Base-by-base conservation (phyloP, 2,888 invertebrate genomes). In the Drosophila yooni region DNA sequence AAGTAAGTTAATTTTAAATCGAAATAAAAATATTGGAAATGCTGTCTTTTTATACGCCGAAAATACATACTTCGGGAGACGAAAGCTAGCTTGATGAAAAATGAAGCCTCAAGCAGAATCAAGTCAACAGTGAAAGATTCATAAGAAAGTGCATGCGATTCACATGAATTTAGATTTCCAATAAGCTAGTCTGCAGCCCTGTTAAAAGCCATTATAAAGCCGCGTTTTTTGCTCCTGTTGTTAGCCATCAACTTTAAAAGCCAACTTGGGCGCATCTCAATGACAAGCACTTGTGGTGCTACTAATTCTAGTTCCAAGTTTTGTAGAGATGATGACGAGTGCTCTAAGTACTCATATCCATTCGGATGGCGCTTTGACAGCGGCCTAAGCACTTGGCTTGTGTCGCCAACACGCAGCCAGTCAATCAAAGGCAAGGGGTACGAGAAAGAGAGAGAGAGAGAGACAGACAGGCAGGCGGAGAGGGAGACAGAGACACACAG, bases 341-440 rank as follows among this genome's bases (percentile, higher is more conserved):
- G 63, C 40, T 63, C 59, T 59, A 57, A 74, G 70, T 59, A 63
- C 70, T 70, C 63, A 75, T 70, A 74, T 75, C 69, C 74, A 69
- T 69, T 62, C 46, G 54, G 59, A 56, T 74, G 62, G 62, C 33
- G 56, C 69, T 74, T 74, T 74, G 74, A 74, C 61, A 74, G 59
- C 79, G 50, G 82, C 79, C 85, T 82, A 68, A 76, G 82, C 82
- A 79, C 81, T 81, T 82, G 79, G 73, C 74, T 70, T 53, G 76
- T 61, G 87, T 83, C 82, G 86, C 59, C 58, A 77, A 78, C 82
- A 82, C 74, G 74, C 81, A 76, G 52, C 61, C 67, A 57, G 71
- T 76, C 72, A 76, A 76, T 76, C 76, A 76, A 75, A 59, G 40
- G 27, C 33, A 54, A 48, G 43, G 27, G 53, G 31, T 38, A 5